A percentile compares a stretch with the other conserved stretches of the same genome.
These are phyloP conservation scores for Latheticus oryzae DNA, from an alignment of 2,888 invertebrate genomes.

Conservation along the genomic window DNA sequence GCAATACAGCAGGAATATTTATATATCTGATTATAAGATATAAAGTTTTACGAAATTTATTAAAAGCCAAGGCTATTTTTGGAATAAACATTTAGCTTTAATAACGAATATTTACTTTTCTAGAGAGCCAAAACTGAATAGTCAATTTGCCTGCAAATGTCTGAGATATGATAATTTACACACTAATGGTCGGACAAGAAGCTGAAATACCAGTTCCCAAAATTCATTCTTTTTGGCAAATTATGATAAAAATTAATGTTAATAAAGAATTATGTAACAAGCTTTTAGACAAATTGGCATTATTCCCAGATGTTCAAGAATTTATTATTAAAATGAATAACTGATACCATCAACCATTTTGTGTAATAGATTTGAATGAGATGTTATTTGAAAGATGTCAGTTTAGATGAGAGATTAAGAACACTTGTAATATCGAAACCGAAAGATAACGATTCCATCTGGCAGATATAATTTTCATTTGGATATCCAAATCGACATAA, in stretches of 20 bases:
- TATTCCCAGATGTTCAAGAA: conserved; percentile 7
- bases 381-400: conserved; percentile 1
- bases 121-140: too few species aligned
- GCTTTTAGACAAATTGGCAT: conserved; percentile 16
- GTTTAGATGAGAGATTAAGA: not conserved
- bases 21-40: too few species aligned
- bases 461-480: too few species aligned
- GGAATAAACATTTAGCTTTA: conserved; percentile 3
- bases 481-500: too few species aligned
- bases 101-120: too few species aligned
- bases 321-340: conserved; percentile 17
- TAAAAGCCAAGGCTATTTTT: conserved; percentile 1
- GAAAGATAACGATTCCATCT: too few species aligned
- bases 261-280: not conserved
- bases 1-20: too few species aligned
- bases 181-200: too few species aligned
- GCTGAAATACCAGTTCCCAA: too few species aligned
- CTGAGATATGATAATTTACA: too few species aligned
- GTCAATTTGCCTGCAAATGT: too few species aligned
- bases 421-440: conserved; percentile 15
- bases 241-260: conserved; percentile 14
- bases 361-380: not conserved
- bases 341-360: conserved; percentile 6
- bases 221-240: conserved; percentile 9
- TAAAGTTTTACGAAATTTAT: not conserved